phyloP scores from a whole-genome alignment of 2,888 invertebrate genomes.

The Drosophila emarginata region DNA sequence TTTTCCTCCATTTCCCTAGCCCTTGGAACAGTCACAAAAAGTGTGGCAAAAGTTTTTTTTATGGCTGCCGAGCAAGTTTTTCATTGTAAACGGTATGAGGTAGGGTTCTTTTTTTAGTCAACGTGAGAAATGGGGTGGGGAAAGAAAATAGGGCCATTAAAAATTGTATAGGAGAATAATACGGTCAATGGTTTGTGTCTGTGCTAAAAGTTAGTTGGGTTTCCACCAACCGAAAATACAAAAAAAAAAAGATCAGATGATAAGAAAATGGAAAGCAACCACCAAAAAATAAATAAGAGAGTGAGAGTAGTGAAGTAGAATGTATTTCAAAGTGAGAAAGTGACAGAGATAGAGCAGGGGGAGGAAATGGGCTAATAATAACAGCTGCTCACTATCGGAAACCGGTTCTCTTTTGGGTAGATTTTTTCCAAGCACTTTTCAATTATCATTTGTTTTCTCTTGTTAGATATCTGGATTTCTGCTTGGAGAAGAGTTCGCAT shows the following conservation, averaged over 20 bases:
- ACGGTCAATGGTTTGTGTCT: slow-evolving; percentile 43
- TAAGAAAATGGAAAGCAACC: slow-evolving; percentile 30
- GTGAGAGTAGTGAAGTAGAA: not conserved
- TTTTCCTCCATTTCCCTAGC: slow-evolving; percentile 32
- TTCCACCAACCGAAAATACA: slow-evolving; percentile 25
- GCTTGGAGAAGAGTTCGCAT: slow-evolving; percentile 20
- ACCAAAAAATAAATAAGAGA: slow-evolving; percentile 17
- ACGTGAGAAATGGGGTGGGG: not conserved
- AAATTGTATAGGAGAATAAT: slow-evolving; percentile 51
- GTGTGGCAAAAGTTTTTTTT: slow-evolving; percentile 47
- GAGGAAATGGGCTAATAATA: slow-evolving; percentile 15
- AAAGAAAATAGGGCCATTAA: slow-evolving; percentile 1
- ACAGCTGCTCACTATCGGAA: slow-evolving; percentile 19
- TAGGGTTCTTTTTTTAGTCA: not conserved
- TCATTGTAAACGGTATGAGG: slow-evolving; percentile 30
- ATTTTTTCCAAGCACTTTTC: not conserved
- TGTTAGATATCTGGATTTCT: not conserved
- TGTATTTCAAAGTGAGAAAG: not conserved
- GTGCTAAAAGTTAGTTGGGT: slow-evolving; percentile 25
- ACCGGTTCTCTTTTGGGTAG: slow-evolving; percentile 30
- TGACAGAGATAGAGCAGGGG: not conserved
- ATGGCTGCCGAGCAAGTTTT: slow-evolving; percentile 12
- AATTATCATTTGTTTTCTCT: slow-evolving; percentile 18
- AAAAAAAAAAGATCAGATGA: slow-evolving; percentile 20
- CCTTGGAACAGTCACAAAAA: slow-evolving; percentile 46